Percentiles rank a stretch among this genome's conserved stretches.
phyloP scores from a whole-genome alignment of 2,797 vertebrate species.

The Amazona ochrocephala region DNA sequence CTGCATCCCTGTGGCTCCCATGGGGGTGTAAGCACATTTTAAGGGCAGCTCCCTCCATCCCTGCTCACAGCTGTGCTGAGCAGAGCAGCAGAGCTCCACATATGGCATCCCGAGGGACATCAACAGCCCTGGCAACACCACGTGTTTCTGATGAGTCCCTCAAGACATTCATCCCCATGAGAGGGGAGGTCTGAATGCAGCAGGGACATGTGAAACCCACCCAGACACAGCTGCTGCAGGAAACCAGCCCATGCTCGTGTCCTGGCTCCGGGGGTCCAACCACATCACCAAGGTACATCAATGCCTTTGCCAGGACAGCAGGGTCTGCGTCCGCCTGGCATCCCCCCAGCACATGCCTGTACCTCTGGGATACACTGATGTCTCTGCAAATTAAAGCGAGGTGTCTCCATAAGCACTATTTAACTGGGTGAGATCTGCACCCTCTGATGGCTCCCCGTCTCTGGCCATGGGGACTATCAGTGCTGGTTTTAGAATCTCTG shows the following conservation, averaged over 20 bases:
- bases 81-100: background rate
- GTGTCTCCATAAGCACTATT: rapidly evolving
- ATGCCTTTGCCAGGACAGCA: background rate
- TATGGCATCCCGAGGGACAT: background rate
- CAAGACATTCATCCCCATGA: background rate
- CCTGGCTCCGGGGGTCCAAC: rapidly evolving
- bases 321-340: background rate
- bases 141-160: background rate
- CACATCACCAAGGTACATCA: background rate
- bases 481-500: too few relatives aligned
- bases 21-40: rapidly evolving
- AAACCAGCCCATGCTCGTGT: rapidly evolving
- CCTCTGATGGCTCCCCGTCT: background rate
- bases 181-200: rapidly evolving
- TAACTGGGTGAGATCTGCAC: too few relatives aligned
- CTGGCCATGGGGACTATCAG: background rate
- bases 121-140: background rate
- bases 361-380: background rate
- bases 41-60: background rate
- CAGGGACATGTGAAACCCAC: rapidly evolving
- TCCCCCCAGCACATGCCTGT: background rate
- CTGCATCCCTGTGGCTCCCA: rapidly evolving
- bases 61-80: rapidly evolving
- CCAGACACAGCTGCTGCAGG: background rate
- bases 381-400: background rate